Evolutionary conservation across 2,888 invertebrate genomes (phyloP), one percentile per base, ranked within the genome.

Genomic region (Chouioia cunea): DNA sequence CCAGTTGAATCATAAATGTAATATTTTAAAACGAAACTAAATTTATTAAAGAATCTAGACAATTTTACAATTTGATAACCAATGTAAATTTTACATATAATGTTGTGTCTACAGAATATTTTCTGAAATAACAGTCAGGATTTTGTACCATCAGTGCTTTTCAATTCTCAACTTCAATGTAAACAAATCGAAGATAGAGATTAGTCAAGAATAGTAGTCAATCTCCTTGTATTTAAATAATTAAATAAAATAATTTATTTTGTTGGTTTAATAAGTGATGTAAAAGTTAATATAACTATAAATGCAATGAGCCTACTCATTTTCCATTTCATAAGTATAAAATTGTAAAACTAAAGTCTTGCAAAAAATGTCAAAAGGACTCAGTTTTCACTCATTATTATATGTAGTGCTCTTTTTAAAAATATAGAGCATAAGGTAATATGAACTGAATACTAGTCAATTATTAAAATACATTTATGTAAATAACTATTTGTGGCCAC

Each of bases 401-500:
- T 52, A 54, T 59, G 52, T 46, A 47, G 66, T 50, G 62, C 60
- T 56, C 48, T 54, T 22, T 52, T 70, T 15, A 62, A 62, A 66
- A 71, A 71, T 70, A 70, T 63, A 63, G 48, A 66, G 20, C 66
- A 63, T 18, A 65, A 47, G 50, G 36, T 36, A 36, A 6, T 36
- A 62, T n/a, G 16, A 66, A 71, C 62, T 62, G 46, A 27, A 50
- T 48, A 65, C 22, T 58, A 62, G 18, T 58, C 52, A 52, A 63
- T 62, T 50, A 58, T 47, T 63, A 63, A 62, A 52, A 62, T 47
- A 12, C 16, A 56, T 63, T 54, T 47, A 16, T 54, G 36, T 66
- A 53, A 15, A 63, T 52, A 63, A 44, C 58, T 70, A 70, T n/a
- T 70, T 70, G 44, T 73, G 70, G 27, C 50, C 60, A 68, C 60